Evolutionary conservation across 2,888 invertebrate species (phyloP).

Genomic region (Pachydiplax longipennis): DNA sequence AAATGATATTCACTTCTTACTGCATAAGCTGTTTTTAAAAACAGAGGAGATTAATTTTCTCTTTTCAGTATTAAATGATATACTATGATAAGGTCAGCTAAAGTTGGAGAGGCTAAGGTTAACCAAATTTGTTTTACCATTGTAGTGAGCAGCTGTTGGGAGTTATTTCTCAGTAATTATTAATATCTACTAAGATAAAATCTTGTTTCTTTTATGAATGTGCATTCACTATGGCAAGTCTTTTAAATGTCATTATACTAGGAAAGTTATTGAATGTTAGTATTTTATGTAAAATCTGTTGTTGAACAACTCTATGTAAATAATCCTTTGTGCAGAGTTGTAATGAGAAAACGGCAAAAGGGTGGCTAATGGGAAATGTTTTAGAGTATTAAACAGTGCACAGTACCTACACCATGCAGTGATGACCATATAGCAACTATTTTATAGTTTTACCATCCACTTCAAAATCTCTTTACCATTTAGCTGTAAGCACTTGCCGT

Average conservation of each 20-base stretch:
- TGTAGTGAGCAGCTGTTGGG: background rate
- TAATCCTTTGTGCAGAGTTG: background rate
- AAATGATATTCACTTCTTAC: background rate
- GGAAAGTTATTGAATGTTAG: conserved; percentile 21
- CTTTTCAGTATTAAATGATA: background rate
- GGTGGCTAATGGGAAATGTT: background rate
- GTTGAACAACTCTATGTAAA: conserved; percentile 7
- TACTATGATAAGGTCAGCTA: background rate
- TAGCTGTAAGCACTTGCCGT: background rate
- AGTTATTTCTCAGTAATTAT: background rate
- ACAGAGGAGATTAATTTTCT: background rate
- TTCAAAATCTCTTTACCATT: background rate
- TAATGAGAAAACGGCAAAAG: background rate
- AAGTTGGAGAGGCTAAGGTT: background rate
- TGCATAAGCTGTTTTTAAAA: background rate
- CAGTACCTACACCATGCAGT: conserved; percentile 6
- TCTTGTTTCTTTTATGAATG: background rate
- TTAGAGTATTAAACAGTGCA: conserved; percentile 14
- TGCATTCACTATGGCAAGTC: background rate
- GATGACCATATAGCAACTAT: background rate
- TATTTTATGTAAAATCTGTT: conserved; percentile 17
- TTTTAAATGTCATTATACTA: conserved; percentile 16
- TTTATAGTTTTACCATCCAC: conserved; percentile 7
- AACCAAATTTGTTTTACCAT: background rate
- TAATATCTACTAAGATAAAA: background rate